Percentiles rank a stretch among this genome's conserved stretches.
phyloP scores from a whole-genome alignment of 2,113 vertebrate species.

The Tenrec ecaudatus region DNA sequence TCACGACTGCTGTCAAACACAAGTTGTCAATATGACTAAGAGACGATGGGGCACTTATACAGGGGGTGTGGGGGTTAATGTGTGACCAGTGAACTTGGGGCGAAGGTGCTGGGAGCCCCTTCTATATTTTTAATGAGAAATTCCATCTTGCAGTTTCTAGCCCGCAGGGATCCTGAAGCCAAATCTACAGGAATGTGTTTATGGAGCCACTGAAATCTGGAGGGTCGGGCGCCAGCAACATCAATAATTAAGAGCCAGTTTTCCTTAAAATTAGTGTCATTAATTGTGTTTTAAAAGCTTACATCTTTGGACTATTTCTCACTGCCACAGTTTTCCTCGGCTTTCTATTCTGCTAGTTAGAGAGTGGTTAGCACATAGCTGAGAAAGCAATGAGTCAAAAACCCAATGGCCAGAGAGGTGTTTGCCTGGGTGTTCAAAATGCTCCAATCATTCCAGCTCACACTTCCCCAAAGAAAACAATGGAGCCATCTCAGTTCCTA shows the following conservation, averaged over 20 bases:
- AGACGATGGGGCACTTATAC: neutral
- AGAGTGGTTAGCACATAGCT: conserved; percentile 59
- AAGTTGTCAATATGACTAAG: conserved; percentile 36
- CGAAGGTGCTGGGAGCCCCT: conserved; percentile 3
- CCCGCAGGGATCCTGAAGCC: neutral
- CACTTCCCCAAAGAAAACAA: neutral
- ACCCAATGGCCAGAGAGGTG: neutral
- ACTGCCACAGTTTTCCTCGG: neutral
- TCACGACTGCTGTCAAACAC: neutral
- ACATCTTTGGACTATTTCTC: conserved; percentile 72
- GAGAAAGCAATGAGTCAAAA: conserved; percentile 63
- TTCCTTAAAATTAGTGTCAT: conserved; percentile 70
- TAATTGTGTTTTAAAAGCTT: conserved; percentile 76
- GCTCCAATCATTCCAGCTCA: neutral
- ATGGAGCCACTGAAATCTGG: conserved; percentile 53
- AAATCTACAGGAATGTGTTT: conserved; percentile 66
- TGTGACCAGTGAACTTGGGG: neutral
- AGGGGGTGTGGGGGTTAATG: neutral
- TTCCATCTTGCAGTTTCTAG: conserved; percentile 62
- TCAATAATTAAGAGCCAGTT: conserved; percentile 73
- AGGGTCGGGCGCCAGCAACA: conserved; percentile 18
- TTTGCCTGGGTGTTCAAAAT: conserved; percentile 13
- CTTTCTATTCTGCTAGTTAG: conserved; percentile 60
- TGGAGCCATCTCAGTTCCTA: conserved; percentile 45
- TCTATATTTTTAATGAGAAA: conserved; percentile 70